These are phyloP conservation scores for Brachionus angularis DNA, from an alignment of 1,140 invertebrate species.

Conservation along the genomic window DNA sequence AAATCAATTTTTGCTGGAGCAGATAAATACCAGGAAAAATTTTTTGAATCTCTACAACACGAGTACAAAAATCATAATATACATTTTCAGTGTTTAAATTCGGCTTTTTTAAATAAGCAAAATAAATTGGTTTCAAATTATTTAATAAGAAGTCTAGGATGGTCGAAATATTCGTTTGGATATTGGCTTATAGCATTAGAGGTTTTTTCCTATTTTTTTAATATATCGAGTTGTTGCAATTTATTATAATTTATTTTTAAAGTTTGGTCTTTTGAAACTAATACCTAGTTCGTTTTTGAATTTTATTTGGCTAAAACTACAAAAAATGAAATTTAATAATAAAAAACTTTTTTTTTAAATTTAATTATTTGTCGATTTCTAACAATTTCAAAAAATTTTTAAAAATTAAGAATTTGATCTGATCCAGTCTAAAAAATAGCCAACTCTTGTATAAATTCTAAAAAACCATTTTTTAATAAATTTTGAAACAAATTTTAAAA, in stretches of 20 bases:
- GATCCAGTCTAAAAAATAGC: slow-evolving; percentile 21
- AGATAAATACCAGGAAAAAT: slow-evolving; percentile 2
- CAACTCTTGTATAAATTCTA: slow-evolving; percentile 17
- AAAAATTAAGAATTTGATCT: not conserved
- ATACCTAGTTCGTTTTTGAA: too few relatives aligned
- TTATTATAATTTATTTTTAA: not conserved
- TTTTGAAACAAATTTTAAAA: not conserved
- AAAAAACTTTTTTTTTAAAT: too few relatives aligned
- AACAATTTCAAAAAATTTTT: too few relatives aligned
- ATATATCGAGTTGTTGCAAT: too few relatives aligned
- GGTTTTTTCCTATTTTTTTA: too few relatives aligned
- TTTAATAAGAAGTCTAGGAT: not conserved
- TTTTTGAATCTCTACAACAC: slow-evolving; percentile 1
- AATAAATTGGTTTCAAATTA: not conserved
- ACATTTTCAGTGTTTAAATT: slow-evolving; percentile 19
- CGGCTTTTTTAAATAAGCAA: not conserved
- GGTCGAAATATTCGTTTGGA: slow-evolving; percentile 25
- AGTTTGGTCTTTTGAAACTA: slow-evolving; percentile 6
- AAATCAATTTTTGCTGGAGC: not conserved
- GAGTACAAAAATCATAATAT: slow-evolving; percentile 19
- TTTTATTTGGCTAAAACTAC: too few relatives aligned
- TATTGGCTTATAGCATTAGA: slow-evolving; percentile 18
- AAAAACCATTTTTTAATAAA: not conserved
- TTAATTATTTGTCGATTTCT: too few relatives aligned
- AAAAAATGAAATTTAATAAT: too few relatives aligned